A percentile compares a stretch with the other conserved stretches of the same genome.
These are phyloP conservation scores for Syncerus caffer DNA, from an alignment of 2,797 vertebrate genomes.

Conservation along the genomic window DNA sequence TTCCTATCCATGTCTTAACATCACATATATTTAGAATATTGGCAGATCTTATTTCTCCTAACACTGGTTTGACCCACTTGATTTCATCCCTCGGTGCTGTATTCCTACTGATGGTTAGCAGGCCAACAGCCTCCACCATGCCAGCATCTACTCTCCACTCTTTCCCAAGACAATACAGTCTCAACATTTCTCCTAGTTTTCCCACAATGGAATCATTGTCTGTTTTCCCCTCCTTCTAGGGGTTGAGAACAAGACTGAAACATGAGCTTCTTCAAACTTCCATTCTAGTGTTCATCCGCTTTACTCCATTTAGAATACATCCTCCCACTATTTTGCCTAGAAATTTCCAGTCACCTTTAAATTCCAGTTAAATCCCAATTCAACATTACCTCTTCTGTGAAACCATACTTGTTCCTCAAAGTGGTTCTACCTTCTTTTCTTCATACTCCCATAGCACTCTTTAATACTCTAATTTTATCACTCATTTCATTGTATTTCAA, in stretches of 20 bases:
- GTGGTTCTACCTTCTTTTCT: not conserved
- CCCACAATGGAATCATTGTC: not conserved
- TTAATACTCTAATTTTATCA: not conserved
- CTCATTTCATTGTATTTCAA: not conserved
- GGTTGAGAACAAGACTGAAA: not conserved
- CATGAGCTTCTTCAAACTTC: not conserved
- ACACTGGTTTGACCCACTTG: not conserved
- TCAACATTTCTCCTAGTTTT: not conserved
- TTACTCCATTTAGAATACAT: not conserved
- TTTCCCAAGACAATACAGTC: not conserved
- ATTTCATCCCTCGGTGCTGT: not conserved
- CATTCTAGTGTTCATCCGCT: not conserved
- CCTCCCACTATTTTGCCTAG: not conserved
- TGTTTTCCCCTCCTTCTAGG: not conserved
- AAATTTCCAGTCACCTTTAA: not conserved
- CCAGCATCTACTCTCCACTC: not conserved
- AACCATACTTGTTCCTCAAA: not conserved
- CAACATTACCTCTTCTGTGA: not conserved
- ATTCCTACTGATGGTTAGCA: not conserved
- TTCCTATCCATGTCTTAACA: not conserved
- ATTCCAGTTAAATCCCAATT: not conserved
- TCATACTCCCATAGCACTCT: not conserved
- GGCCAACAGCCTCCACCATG: not conserved
- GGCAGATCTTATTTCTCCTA: not conserved
- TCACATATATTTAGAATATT: not conserved